These are phyloP conservation scores for Meta bourneti DNA, from an alignment of 2,888 invertebrate species.

Conservation along the genomic window DNA sequence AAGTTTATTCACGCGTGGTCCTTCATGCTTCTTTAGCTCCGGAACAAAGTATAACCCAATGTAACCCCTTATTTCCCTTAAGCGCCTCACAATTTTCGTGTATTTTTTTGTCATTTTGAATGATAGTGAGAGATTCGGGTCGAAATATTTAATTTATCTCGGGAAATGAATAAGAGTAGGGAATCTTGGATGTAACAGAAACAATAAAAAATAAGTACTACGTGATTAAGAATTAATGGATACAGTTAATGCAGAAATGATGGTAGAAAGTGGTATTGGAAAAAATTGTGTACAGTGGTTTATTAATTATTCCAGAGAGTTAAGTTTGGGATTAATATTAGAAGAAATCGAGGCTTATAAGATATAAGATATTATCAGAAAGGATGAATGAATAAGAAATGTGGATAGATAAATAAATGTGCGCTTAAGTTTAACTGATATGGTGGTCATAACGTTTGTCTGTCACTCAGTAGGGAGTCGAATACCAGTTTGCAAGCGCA, in stretches of 20 bases:
- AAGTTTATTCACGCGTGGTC: neutral
- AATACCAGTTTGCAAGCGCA: no score
- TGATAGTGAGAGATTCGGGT: neutral
- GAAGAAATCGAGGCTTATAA: no score
- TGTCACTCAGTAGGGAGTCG: no score
- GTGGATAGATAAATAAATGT: no score
- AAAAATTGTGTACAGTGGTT: neutral
- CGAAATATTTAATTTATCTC: neutral
- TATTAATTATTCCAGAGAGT: no score
- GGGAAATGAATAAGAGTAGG: neutral
- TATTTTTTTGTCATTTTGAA: neutral
- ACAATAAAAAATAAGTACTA: neutral
- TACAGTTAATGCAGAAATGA: neutral
- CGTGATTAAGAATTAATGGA: neutral
- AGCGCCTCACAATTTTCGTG: neutral
- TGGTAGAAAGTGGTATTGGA: neutral
- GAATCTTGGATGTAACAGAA: neutral
- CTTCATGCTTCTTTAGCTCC: neutral
- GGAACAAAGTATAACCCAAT: neutral
- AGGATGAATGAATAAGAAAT: no score
- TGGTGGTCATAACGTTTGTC: no score
- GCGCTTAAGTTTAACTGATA: no score
- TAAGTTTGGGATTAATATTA: no score
- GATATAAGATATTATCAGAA: no score
- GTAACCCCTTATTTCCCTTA: neutral